These are phyloP conservation scores for Synanthedon myopaeformis DNA, from an alignment of 2,888 invertebrate genomes.

Conservation along the genomic window DNA sequence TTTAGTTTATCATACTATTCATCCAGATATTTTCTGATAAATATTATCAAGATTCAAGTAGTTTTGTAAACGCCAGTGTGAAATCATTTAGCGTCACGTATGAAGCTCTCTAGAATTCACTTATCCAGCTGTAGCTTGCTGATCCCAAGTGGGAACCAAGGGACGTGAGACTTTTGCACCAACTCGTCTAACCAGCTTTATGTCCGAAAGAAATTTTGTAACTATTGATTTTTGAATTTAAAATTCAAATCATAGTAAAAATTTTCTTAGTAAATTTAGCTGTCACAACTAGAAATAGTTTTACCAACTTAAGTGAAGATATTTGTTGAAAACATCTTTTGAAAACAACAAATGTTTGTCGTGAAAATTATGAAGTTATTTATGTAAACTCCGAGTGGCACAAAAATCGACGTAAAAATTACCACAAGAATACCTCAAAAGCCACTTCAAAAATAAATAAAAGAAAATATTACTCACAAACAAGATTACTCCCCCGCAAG, in stretches of 20 bases:
- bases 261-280: no score
- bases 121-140: constrained; percentile 23
- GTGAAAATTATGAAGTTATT: not conserved
- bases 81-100: constrained; percentile 23
- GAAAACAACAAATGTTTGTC: no score
- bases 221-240: not conserved
- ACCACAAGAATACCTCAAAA: not conserved
- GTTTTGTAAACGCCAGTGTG: constrained; percentile 6
- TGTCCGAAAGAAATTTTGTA: constrained; percentile 7
- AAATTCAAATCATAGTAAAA: not conserved
- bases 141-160: constrained; percentile 24
- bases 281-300: no score
- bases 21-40: no score
- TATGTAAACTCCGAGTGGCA: not conserved
- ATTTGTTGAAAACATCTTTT: no score
- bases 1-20: no score
- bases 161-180: constrained; percentile 33
- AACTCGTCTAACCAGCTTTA: constrained; percentile 28
- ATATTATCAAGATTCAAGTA: no score
- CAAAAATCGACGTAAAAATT: not conserved
- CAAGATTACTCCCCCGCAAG: constrained; percentile 29
- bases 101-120: constrained; percentile 41
- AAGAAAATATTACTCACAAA: constrained; percentile 24
- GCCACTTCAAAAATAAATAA: constrained; percentile 2
- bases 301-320: no score